A percentile compares a stretch with the other conserved stretches of the same genome.
Conservation (phyloP, 2,888 invertebrate species). For the Helobdella robusta region DNA sequence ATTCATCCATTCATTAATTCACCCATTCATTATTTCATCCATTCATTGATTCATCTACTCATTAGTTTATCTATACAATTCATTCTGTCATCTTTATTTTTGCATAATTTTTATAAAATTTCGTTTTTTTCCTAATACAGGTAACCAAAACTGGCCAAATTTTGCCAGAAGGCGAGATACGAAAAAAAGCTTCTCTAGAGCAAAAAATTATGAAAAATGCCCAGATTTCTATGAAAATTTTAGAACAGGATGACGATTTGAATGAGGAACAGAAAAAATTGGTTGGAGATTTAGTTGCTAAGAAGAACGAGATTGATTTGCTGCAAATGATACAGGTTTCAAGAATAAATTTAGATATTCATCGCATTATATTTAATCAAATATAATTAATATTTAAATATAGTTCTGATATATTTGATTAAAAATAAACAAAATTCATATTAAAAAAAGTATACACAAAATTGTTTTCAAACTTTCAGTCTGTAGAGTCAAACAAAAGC, state of each 20-base stretch:
- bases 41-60: slow-evolving; percentile 27
- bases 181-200: background rate
- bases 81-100: background rate
- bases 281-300: background rate
- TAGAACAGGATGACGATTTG: background rate
- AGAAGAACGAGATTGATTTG: slow-evolving; percentile 2
- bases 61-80: slow-evolving; percentile 20
- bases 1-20: background rate
- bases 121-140: background rate
- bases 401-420: background rate
- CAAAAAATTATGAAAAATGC: too few relatives aligned
- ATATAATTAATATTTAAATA: background rate
- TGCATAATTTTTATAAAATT: background rate
- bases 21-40: background rate
- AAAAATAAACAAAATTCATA: background rate
- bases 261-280: background rate
- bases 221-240: background rate
- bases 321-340: slow-evolving; percentile 6
- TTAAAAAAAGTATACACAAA: too few relatives aligned
- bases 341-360: background rate
- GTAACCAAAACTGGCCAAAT: background rate
- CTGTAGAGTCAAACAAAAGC: too few relatives aligned
- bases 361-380: background rate
- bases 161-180: slow-evolving; percentile 5
- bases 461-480: too few relatives aligned